Evolutionary conservation across 2,888 invertebrate genomes (phyloP).

Genomic region (Lypha dubia): DNA sequence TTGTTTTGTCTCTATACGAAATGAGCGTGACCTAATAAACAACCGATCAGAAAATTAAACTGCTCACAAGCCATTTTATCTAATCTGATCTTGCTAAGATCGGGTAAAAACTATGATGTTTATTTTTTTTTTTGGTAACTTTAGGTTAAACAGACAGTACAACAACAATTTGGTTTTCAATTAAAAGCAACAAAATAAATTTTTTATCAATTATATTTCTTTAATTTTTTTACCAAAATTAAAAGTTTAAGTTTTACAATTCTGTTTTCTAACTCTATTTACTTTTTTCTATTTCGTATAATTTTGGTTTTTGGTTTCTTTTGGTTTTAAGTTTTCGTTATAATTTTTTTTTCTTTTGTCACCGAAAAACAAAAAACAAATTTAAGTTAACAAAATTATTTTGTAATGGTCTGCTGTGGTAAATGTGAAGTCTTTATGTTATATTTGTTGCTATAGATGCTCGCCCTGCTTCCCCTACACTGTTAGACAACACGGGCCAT

Average conservation of each 20-base stretch:
- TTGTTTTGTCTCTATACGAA: constrained; percentile 62
- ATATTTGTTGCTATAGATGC: constrained; percentile 97
- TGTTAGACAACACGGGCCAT: constrained; percentile 94
- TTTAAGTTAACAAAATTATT: constrained; percentile 75
- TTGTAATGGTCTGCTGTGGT: constrained; percentile 84
- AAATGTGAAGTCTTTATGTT: constrained; percentile 87
- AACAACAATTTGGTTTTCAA: constrained; percentile 76
- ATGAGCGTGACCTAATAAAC: constrained; percentile 19
- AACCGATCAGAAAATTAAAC: background rate
- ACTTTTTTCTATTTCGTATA: constrained; percentile 29
- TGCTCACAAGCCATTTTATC: constrained; percentile 19
- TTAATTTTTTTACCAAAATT: constrained; percentile 11
- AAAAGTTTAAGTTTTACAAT: constrained; percentile 6
- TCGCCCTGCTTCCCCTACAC: constrained; percentile 94
- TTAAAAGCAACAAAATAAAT: constrained; percentile 50
- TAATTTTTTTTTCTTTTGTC: too few relatives aligned
- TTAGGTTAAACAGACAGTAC: constrained; percentile 73
- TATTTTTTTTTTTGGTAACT: too few relatives aligned
- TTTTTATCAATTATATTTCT: background rate
- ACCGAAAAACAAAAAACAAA: too few relatives aligned
- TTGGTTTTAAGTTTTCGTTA: constrained; percentile 3
- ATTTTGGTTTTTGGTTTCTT: background rate
- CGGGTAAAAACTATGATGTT: constrained; percentile 38
- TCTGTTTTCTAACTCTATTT: constrained; percentile 35
- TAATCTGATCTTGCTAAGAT: constrained; percentile 12